phyloP scores from a whole-genome alignment of 2,888 invertebrate genomes.

The Sinhomidia bicolor region DNA sequence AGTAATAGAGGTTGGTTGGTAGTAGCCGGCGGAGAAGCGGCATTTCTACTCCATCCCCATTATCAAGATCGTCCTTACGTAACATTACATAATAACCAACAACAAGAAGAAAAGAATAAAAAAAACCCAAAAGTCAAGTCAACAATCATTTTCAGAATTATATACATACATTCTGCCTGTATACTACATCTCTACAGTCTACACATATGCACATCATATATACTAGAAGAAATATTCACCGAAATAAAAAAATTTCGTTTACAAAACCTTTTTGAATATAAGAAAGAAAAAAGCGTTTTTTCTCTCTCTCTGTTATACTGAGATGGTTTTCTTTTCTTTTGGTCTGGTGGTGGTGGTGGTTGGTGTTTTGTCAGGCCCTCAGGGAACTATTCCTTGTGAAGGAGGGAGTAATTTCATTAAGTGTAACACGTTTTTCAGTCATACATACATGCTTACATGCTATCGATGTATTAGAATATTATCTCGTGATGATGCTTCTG shows the following conservation, averaged over 20 bases:
- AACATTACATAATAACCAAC: conserved; percentile 7
- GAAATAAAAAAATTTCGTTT: conserved; percentile 1
- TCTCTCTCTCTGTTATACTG: not conserved
- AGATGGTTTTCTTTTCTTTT: conserved; percentile 28
- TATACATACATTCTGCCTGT: conserved; percentile 19
- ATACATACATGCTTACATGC: conserved; percentile 46
- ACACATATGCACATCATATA: conserved; percentile 14
- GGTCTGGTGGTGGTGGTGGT: conserved; percentile 1
- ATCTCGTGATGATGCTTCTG: not conserved
- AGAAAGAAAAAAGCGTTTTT: conserved; percentile 37
- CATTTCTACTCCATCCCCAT: conserved; percentile 29
- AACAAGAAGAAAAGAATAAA: conserved; percentile 21
- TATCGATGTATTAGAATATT: conserved; percentile 22
- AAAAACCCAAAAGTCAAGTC: conserved; percentile 35
- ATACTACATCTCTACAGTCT: conserved; percentile 24
- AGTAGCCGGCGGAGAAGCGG: conserved; percentile 66
- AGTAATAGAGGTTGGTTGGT: not conserved
- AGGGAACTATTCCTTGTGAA: conserved; percentile 79
- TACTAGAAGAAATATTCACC: not conserved
- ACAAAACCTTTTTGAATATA: conserved; percentile 16
- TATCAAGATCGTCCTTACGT: conserved; percentile 24
- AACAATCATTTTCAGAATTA: conserved; percentile 43
- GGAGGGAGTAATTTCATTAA: conserved; percentile 80
- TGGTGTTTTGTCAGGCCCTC: conserved; percentile 69
- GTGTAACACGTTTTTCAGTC: conserved; percentile 78